phyloP scores from a whole-genome alignment of 2,888 invertebrate species.

The Tanytarsus gracilentus region DNA sequence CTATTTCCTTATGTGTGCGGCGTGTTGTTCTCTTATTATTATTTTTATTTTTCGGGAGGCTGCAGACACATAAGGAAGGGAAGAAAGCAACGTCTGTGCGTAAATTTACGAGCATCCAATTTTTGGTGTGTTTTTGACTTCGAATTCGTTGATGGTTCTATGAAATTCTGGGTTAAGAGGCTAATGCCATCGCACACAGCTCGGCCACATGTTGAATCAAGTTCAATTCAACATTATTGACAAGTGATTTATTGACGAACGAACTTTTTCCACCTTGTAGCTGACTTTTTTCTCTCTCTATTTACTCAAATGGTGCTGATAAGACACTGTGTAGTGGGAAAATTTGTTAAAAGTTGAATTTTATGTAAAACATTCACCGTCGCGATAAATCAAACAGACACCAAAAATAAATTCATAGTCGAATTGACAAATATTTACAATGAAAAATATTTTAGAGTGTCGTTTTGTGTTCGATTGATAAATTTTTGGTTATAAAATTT shows the following conservation, averaged over 20 bases:
- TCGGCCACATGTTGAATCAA: constrained; percentile 27
- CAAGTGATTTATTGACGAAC: constrained; percentile 24
- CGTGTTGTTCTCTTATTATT: neutral
- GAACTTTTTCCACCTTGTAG: neutral
- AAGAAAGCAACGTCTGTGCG: constrained; percentile 27
- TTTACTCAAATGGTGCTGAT: neutral
- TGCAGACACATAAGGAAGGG: constrained; percentile 21
- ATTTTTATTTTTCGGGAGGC: neutral
- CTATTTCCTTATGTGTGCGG: neutral
- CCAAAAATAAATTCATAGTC: neutral
- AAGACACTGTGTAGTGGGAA: neutral
- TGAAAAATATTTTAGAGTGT: constrained; percentile 28
- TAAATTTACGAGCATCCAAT: constrained; percentile 27
- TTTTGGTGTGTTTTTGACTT: constrained; percentile 16
- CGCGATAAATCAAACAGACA: neutral
- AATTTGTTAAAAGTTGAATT: constrained; percentile 1
- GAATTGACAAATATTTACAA: constrained; percentile 26
- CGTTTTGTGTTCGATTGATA: constrained; percentile 11
- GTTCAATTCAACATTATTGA: constrained; percentile 17
- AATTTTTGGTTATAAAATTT: constrained; percentile 26
- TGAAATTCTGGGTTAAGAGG: constrained; percentile 29
- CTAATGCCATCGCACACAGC: constrained; percentile 12
- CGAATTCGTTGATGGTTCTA: constrained; percentile 27
- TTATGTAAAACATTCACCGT: constrained; percentile 12
- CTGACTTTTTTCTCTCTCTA: neutral